A percentile compares a stretch with the other conserved stretches of the same genome.
These are phyloP conservation scores for Vultur gryphus DNA, from an alignment of 2,797 vertebrate species.

Conservation along the genomic window DNA sequence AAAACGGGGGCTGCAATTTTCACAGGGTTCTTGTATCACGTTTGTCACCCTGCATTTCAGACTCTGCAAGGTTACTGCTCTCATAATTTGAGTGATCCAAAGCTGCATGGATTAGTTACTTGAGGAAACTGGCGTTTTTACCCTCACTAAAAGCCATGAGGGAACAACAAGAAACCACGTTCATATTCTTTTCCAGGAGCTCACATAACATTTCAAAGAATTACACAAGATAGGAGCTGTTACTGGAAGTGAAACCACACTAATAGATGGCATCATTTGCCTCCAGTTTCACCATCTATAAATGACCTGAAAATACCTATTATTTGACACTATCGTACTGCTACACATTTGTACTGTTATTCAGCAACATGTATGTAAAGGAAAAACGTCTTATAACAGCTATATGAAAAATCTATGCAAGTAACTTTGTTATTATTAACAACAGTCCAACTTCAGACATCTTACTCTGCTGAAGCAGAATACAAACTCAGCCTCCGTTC, in stretches of 20 bases:
- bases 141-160: neutral
- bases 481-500: neutral
- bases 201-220: neutral
- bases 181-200: neutral
- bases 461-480: neutral
- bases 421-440: neutral
- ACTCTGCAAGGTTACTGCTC: neutral
- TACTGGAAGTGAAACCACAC: neutral
- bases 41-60: neutral
- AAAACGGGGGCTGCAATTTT: neutral
- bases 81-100: neutral
- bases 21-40: neutral
- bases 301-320: neutral
- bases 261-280: neutral
- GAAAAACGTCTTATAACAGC: neutral
- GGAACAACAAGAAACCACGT: neutral
- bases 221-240: neutral
- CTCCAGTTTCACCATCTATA: neutral
- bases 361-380: neutral
- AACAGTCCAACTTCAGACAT: neutral
- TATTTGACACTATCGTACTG: neutral
- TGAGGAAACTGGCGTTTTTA: neutral
- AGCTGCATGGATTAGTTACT: neutral
- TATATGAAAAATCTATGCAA: neutral
- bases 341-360: neutral